Conservation (phyloP, 2,888 invertebrate genomes). For the Acleris emargana region DNA sequence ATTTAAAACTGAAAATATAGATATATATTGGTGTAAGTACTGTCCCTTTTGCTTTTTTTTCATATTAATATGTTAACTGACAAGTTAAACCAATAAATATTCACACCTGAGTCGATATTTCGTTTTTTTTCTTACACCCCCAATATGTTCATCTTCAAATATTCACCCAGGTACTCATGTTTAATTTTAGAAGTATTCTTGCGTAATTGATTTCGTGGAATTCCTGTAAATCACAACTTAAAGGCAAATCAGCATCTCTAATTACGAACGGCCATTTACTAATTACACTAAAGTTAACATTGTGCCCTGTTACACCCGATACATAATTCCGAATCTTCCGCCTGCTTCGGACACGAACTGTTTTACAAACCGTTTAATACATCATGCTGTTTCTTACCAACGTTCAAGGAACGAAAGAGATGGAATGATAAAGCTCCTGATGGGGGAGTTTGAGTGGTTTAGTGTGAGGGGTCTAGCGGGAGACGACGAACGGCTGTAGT, state of each 20-base stretch:
- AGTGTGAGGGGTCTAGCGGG: constrained; percentile 23
- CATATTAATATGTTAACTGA: no score
- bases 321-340: constrained; percentile 20
- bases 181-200: neutral
- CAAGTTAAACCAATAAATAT: no score
- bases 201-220: neutral
- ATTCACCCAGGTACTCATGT: no score
- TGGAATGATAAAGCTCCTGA: constrained; percentile 2
- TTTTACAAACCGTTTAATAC: neutral
- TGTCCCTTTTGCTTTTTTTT: no score
- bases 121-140: no score
- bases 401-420: constrained; percentile 8
- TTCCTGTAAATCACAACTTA: constrained; percentile 9
- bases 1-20: no score
- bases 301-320: constrained; percentile 27
- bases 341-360: constrained; percentile 2
- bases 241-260: constrained; percentile 4
- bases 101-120: no score
- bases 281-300: constrained; percentile 31
- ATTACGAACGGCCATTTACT: constrained; percentile 17
- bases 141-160: no score
- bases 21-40: no score
- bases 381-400: constrained; percentile 11
- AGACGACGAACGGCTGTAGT: constrained; percentile 33
- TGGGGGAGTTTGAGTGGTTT: constrained; percentile 10